Base-by-base conservation (phyloP, 2,888 invertebrate species). In the Euphydryas editha region DNA sequence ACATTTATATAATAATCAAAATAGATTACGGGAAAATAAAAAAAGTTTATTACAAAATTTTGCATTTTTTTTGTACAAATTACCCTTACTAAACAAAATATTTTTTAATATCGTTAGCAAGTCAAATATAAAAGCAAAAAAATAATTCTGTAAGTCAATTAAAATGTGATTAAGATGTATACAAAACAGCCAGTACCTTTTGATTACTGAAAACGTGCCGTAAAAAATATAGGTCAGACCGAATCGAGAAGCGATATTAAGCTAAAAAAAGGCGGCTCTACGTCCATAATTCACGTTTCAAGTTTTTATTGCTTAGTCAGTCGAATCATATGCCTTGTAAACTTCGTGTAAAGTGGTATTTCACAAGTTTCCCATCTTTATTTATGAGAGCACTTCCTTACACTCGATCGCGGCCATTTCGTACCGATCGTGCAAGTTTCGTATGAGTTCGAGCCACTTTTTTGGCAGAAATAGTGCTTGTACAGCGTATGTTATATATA, bases 221-320 rank as follows among this genome's bases (percentile, higher is more conserved):
- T 36, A 18, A 54, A 36, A 57, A 67, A 67, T 54, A 46, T 30
- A 66, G 60, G 64, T 60, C 47, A 11, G 20, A 3, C 18, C 51
- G 51, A 58, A 63, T 37, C 20, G 20, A 24, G 36, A 65, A 62
- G 37, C 57, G 56, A 18, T 37, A 13, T 39, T 15, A 42, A 65
- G 62, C 57, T n/a, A 63, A 59, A 67, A 70, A 68, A 51, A 24
- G 24, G 37, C 60, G 15, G 47, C 63, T 24, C 17, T n/a, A 57
- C 56, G 49, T 59, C 46, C 56, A 67, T 70, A 67, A 65, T 60
- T 63, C 60, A 72, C 72, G 58, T 51, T 54, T 18, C 10, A 86
- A 87, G 76, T 86, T 86, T 82, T 83, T 87, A 87, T 88, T 87
- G 87, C 83, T 84, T 82, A 82, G 80, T 81, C 78, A 80, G 77